phyloP scores from a whole-genome alignment of 1,140 invertebrate genomes.

The Zaprionus africanus region DNA sequence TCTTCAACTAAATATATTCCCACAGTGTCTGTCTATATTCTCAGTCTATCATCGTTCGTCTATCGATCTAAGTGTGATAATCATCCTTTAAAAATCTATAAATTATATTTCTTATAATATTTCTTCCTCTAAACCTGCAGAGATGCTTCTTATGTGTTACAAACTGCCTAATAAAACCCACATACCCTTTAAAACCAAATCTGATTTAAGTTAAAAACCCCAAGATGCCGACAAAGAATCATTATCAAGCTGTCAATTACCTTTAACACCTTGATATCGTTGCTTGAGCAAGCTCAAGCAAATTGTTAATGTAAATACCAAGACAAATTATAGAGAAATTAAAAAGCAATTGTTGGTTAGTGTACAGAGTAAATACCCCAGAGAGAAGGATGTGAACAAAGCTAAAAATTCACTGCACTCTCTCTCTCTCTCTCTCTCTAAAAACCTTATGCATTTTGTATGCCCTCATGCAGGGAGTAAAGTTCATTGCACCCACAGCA shows the following conservation, averaged over 20 bases:
- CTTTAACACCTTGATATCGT: background rate
- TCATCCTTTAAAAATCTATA: too few species aligned
- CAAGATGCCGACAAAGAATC: slow-evolving; percentile 23
- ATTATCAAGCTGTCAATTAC: slow-evolving; percentile 6
- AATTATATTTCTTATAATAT: too few species aligned
- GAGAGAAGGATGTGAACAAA: background rate
- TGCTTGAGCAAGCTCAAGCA: background rate
- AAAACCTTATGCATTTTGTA: background rate
- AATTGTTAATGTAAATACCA: slow-evolving; percentile 20
- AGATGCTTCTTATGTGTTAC: too few species aligned
- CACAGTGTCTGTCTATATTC: too few species aligned
- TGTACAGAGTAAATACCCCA: background rate
- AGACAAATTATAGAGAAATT: slow-evolving; percentile 4
- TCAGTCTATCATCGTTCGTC: too few species aligned
- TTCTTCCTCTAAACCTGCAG: too few species aligned
- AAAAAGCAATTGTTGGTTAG: slow-evolving; percentile 7
- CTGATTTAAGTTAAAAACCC: background rate
- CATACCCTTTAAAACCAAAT: background rate
- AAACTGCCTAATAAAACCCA: too few species aligned
- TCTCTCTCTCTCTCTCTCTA: background rate
- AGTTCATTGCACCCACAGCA: slow-evolving; percentile 36
- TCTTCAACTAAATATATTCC: too few species aligned
- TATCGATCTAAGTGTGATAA: too few species aligned
- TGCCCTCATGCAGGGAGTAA: background rate
- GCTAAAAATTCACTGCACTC: background rate